Evolutionary conservation across 1,140 invertebrate genomes (phyloP).

Genomic region (Lepidotrigona ventralis): DNA sequence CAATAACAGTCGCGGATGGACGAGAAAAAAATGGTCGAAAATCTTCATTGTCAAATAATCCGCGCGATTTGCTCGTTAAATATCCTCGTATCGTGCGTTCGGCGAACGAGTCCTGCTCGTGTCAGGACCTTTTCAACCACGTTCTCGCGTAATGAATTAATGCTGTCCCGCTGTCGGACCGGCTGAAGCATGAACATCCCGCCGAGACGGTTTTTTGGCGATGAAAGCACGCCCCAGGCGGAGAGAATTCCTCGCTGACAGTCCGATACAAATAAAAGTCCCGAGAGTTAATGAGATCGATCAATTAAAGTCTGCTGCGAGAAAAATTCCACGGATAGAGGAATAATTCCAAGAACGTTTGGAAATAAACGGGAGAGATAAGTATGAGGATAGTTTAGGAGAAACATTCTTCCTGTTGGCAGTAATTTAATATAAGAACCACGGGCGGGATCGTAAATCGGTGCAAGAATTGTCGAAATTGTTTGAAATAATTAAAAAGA

Average conservation of each 20-base stretch:
- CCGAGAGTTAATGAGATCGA: neutral
- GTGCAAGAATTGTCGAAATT: too few species aligned
- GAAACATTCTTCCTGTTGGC: neutral
- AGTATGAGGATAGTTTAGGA: neutral
- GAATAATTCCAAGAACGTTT: too few species aligned
- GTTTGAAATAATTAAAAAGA: too few species aligned
- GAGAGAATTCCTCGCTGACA: neutral
- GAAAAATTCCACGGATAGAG: too few species aligned
- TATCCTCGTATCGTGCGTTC: neutral
- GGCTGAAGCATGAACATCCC: constrained; percentile 5
- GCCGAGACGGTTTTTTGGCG: neutral
- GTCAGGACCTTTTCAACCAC: neutral
- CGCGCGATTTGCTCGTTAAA: neutral
- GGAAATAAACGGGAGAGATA: neutral
- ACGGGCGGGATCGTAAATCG: too few species aligned
- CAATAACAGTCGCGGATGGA: neutral
- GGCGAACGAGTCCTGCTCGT: neutral
- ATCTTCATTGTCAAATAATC: neutral
- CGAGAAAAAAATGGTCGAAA: neutral
- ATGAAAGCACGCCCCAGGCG: neutral
- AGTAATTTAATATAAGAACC: neutral
- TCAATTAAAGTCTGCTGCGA: neutral
- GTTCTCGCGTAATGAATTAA: constrained; percentile 17
- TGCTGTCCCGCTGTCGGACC: neutral
- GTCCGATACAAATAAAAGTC: neutral